Evolutionary conservation across 2,888 invertebrate genomes (phyloP).

Genomic region (Aquatica leii): DNA sequence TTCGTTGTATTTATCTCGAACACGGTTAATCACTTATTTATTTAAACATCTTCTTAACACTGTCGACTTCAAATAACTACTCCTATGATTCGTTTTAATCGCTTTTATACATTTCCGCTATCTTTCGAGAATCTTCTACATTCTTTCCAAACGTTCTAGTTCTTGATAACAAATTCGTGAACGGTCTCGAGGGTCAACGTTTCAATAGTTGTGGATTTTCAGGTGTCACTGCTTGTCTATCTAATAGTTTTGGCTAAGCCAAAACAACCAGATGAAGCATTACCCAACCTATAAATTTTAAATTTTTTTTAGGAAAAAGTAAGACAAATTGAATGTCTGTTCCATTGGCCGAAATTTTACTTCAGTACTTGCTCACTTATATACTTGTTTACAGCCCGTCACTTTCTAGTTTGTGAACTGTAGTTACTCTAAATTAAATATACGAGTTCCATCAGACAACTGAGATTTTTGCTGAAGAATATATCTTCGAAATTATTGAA

Average conservation of each 20-base stretch:
- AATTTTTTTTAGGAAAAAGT: constrained; percentile 4
- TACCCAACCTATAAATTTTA: constrained; percentile 37
- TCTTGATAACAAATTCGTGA: no score
- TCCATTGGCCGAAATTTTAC: constrained; percentile 49
- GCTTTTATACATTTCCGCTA: no score
- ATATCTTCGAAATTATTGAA: constrained; percentile 22
- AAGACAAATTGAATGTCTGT: constrained; percentile 42
- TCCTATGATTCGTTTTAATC: no score
- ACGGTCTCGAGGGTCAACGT: no score
- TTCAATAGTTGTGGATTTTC: no score
- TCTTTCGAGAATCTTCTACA: no score
- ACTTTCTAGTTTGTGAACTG: constrained; percentile 30
- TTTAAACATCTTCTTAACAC: no score
- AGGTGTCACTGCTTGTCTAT: constrained; percentile 54
- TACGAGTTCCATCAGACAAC: constrained; percentile 19
- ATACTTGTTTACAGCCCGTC: constrained; percentile 45
- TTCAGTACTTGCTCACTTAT: no score
- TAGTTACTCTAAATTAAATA: constrained; percentile 10
- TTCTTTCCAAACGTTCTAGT: no score
- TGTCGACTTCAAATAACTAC: no score
- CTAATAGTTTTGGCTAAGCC: constrained; percentile 52
- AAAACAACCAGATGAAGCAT: constrained; percentile 52
- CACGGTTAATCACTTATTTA: no score
- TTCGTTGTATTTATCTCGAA: no score
- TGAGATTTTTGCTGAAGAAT: constrained; percentile 34